Conservation (phyloP, 2,888 invertebrate species). For the Periphyllus acericola region DNA sequence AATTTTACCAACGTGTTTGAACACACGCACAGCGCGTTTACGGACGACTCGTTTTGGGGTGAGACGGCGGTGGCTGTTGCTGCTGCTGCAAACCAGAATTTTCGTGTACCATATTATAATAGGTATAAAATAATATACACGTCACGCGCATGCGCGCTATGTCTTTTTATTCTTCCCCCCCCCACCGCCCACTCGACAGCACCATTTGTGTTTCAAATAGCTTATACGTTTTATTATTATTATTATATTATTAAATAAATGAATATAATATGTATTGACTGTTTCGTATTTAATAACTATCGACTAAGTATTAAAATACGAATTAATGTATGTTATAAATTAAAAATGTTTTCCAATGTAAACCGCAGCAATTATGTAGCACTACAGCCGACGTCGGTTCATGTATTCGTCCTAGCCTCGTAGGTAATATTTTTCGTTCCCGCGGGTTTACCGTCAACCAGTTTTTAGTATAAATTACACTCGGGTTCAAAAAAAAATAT, state of each 20-base stretch:
- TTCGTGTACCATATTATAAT: not conserved
- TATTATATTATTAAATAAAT: too few species aligned
- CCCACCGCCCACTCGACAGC: too few species aligned
- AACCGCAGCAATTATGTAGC: too few species aligned
- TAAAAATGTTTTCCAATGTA: too few species aligned
- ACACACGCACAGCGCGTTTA: not conserved
- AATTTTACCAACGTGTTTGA: slow-evolving; percentile 33
- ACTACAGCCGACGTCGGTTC: too few species aligned
- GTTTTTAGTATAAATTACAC: not conserved
- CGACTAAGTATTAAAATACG: too few species aligned
- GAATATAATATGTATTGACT: not conserved
- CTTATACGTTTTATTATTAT: too few species aligned
- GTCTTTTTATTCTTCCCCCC: not conserved
- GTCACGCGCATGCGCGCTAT: not conserved
- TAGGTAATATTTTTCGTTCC: too few species aligned
- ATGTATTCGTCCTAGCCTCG: too few species aligned
- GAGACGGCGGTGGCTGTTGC: not conserved
- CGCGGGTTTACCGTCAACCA: not conserved
- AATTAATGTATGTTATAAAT: too few species aligned
- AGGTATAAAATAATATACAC: not conserved
- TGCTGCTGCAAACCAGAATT: slow-evolving; percentile 5
- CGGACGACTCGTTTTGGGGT: not conserved
- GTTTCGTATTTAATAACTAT: too few species aligned
- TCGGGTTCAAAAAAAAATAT: not conserved
- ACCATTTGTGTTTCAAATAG: too few species aligned